Conservation (phyloP, 2,888 invertebrate species). For the Netelia fuscicornis region DNA sequence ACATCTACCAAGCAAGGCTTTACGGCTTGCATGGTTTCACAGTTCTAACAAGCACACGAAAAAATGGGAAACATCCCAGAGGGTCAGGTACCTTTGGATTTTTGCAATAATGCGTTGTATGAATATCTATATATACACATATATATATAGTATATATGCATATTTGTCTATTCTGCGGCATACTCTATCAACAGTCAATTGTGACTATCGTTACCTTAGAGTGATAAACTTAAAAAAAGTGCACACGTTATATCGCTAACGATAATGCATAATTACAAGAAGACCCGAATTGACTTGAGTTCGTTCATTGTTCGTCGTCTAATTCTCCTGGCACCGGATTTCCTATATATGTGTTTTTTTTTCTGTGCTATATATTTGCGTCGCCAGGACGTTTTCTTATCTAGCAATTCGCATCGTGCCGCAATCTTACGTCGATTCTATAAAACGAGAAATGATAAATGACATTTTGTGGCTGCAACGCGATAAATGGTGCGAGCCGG, state of each 20-base stretch:
- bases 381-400: slow-evolving; percentile 70
- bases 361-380: slow-evolving; percentile 56
- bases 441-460: slow-evolving; percentile 43
- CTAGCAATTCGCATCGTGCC: slow-evolving; percentile 81
- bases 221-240: slow-evolving; percentile 32
- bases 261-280: slow-evolving; percentile 12
- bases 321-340: slow-evolving; percentile 27
- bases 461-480: slow-evolving; percentile 23
- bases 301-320: slow-evolving; percentile 48
- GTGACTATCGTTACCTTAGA: neutral
- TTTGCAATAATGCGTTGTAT: too few relatives aligned
- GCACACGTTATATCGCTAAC: slow-evolving; percentile 19
- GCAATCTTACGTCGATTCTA: slow-evolving; percentile 72
- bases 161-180: neutral
- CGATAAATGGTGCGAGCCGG: neutral
- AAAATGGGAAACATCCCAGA: too few relatives aligned
- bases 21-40: too few relatives aligned
- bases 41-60: too few relatives aligned
- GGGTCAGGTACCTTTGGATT: too few relatives aligned
- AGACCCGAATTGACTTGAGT: slow-evolving; percentile 61
- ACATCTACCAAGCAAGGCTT: too few relatives aligned
- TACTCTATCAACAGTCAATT: neutral
- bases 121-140: too few relatives aligned
- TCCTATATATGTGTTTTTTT: slow-evolving; percentile 32
- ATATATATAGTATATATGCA: neutral